A percentile compares a stretch with the other conserved stretches of the same genome.
phyloP scores from a whole-genome alignment of 30 jellyfish, hydroid and myxozoan species.

The Hydra vulgaris region DNA sequence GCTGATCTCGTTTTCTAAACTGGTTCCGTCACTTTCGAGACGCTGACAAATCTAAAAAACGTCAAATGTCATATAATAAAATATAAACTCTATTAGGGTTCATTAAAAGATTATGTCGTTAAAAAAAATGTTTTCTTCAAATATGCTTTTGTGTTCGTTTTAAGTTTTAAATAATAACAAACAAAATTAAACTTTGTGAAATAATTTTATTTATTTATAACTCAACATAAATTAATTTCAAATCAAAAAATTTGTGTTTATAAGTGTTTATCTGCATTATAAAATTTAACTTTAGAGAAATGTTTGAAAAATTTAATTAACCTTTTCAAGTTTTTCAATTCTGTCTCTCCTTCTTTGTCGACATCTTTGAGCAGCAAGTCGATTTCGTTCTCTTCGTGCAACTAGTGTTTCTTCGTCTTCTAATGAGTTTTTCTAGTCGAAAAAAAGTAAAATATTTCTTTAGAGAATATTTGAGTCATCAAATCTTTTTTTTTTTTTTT shows the following conservation, averaged over 20 bases:
- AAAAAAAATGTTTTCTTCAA: background rate
- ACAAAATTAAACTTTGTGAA: no score
- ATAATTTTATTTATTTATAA: no score
- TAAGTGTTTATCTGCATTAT: no score
- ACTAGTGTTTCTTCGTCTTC: conserved; percentile 39
- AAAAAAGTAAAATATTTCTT: background rate
- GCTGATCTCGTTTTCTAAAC: conserved; percentile 13
- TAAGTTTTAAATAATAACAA: no score
- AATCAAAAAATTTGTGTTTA: no score
- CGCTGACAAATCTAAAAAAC: conserved; percentile 23
- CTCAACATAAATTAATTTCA: background rate
- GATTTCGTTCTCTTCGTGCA: conserved; percentile 29
- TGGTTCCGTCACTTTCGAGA: conserved; percentile 31
- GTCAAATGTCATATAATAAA: no score
- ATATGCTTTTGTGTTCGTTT: background rate
- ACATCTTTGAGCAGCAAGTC: conserved; percentile 40
- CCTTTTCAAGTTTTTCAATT: conserved; percentile 31
- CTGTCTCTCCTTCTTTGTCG: conserved; percentile 42
- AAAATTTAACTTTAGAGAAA: no score
- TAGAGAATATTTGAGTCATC: no score
- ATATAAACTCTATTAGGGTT: background rate
- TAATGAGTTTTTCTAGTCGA: background rate
- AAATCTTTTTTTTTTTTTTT: no score
- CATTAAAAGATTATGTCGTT: background rate
- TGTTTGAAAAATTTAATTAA: background rate